Base-by-base conservation (phyloP, 2,888 invertebrate genomes). In the Bellardia pandia region DNA sequence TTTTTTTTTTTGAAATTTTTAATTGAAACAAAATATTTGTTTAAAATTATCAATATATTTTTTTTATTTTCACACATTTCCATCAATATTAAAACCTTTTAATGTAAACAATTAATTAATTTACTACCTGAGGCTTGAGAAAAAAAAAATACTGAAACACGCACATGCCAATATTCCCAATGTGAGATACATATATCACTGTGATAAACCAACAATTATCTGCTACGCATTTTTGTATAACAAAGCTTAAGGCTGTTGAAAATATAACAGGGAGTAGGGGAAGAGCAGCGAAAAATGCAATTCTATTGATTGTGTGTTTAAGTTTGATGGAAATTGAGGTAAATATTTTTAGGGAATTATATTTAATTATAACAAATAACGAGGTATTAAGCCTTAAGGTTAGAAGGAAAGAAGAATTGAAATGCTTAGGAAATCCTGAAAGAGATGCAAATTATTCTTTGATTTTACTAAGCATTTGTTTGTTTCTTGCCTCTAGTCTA, bases 81-180 rank as follows among this genome's bases (percentile, higher is more conserved):
- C 2, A 71, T 71, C 71, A 71, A 64, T 83, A 69, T n/a, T 53
- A 23, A 45, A 14, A n/a, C 9, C 33, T 80, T 64, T 45, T 8
- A 33, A 74, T 42, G 9, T 42, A 81, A 81, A 81, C 68, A 79
- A 85, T 85, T 87, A 87, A 87, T 87, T 87, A 85, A 85, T 81
- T 78, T 78, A n/a, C 23, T 69, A 60, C 87, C 84, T 78, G 56
- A 71, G 87, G 84, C 78, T 48, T 58, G 6, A 8, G 6, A 1
- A 71, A 45, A 48, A 0, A 64, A 53, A n/a, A 1, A 9, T 16
- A 68, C 77, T 0, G 23, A 48, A 77, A 66, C 80, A 79, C 51
- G 78, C 86, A 86, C 83, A 86, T 86, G 86, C 56, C 83, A 84
- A 71, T 72, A 80, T 85, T 87, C 84, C 68, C 86, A 87, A 85